Conservation (phyloP, 2,797 vertebrate genomes). For the Hapalemur alaotrensis region DNA sequence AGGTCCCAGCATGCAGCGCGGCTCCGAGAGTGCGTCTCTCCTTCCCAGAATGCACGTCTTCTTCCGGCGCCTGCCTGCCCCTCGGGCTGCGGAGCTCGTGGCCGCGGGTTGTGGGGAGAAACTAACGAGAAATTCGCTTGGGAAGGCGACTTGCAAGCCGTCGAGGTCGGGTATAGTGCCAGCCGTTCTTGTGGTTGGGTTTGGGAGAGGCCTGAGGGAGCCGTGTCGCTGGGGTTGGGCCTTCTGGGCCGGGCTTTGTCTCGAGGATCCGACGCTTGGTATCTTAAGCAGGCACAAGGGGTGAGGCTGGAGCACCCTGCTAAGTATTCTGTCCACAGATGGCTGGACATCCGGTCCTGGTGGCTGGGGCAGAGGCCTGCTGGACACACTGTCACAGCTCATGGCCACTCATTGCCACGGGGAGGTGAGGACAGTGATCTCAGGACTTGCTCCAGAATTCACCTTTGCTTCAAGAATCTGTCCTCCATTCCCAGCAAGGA, state of each 20-base stretch:
- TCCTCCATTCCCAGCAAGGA: neutral
- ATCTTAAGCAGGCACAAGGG: neutral
- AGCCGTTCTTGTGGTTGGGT: rapidly evolving
- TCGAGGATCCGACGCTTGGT: neutral
- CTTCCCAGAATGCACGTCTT: neutral
- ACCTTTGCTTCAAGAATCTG: neutral
- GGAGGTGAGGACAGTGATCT: neutral
- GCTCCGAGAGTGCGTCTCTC: neutral
- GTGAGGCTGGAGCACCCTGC: neutral
- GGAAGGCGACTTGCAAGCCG: rapidly evolving
- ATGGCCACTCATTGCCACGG: neutral
- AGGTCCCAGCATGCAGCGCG: slow-evolving; percentile 10
- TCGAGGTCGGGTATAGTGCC: rapidly evolving
- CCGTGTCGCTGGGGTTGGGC: neutral
- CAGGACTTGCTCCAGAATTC: neutral
- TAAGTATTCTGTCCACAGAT: neutral
- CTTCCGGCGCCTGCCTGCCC: neutral
- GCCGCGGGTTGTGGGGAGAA: rapidly evolving
- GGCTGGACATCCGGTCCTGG: neutral
- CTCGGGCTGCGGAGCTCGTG: rapidly evolving
- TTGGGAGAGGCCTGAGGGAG: too few relatives aligned
- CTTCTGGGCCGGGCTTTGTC: neutral
- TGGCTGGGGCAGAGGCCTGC: neutral
- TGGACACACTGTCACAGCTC: neutral
- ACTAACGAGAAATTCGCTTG: rapidly evolving